phyloP scores from a whole-genome alignment of 2,797 vertebrate species.

The Arrhamphus sclerolepis region DNA sequence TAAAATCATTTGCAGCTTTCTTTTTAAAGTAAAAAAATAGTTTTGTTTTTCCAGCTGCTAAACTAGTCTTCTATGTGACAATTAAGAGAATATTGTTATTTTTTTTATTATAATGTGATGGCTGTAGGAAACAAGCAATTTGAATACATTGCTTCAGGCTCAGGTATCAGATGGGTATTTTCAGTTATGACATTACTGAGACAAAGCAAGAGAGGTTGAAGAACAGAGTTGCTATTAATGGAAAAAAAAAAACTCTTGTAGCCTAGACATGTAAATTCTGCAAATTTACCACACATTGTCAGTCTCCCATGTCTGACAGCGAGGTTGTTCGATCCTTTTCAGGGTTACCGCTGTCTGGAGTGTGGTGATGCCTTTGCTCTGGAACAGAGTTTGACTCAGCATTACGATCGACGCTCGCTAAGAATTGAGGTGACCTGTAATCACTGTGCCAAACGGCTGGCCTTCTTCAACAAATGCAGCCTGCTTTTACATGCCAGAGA shows the following conservation, averaged over 20 bases:
- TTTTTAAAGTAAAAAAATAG: background rate
- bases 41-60: no score
- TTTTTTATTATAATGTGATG: no score
- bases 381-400: slow-evolving; percentile 91
- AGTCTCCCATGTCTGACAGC: background rate
- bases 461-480: slow-evolving; percentile 99
- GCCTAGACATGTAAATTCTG: background rate
- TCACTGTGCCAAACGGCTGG: slow-evolving; percentile 92
- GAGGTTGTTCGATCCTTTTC: background rate
- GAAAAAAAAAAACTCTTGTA: no score
- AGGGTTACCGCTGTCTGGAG: slow-evolving; percentile 93
- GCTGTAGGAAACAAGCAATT: no score
- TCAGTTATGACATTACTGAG: background rate
- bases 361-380: slow-evolving; percentile 93
- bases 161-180: no score
- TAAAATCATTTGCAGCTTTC: background rate
- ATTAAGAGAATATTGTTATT: no score
- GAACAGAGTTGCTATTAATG: background rate
- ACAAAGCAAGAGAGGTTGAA: background rate
- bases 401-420: slow-evolving; percentile 95
- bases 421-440: slow-evolving; percentile 98
- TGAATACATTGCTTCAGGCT: no score
- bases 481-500: slow-evolving; percentile 93
- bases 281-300: background rate
- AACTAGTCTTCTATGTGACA: no score